phyloP scores from a whole-genome alignment of 2,113 vertebrate genomes.

The Chionis minor region DNA sequence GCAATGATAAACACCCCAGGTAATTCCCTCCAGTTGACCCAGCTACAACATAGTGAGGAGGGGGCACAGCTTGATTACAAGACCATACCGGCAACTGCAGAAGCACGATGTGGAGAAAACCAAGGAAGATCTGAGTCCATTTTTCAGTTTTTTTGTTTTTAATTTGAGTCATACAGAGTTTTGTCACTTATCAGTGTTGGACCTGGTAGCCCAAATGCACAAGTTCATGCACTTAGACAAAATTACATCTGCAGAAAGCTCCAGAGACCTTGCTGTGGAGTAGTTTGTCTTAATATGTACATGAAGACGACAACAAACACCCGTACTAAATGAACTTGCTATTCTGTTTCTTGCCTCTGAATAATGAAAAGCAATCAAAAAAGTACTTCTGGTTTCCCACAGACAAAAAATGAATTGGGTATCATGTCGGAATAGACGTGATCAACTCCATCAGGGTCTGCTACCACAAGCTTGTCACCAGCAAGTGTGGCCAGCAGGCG shows the following conservation, averaged over 20 bases:
- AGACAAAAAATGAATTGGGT: background rate
- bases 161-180: background rate
- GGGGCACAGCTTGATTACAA: background rate
- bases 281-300: background rate
- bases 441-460: background rate
- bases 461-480: background rate
- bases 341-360: background rate
- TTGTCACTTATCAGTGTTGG: background rate
- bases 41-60: rapidly evolving
- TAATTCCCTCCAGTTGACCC: background rate
- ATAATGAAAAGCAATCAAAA: background rate
- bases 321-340: background rate
- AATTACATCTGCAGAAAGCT: background rate
- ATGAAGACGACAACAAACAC: background rate
- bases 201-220: background rate
- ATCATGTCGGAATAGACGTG: background rate
- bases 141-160: background rate
- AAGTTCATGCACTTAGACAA: background rate
- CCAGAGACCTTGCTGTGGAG: rapidly evolving
- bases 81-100: background rate
- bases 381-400: background rate
- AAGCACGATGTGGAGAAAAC: background rate
- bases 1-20: rapidly evolving
- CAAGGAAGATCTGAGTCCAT: background rate
- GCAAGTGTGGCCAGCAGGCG: background rate